Evolutionary conservation across 2,888 invertebrate genomes (phyloP).

Genomic region (Crematogaster levior): DNA sequence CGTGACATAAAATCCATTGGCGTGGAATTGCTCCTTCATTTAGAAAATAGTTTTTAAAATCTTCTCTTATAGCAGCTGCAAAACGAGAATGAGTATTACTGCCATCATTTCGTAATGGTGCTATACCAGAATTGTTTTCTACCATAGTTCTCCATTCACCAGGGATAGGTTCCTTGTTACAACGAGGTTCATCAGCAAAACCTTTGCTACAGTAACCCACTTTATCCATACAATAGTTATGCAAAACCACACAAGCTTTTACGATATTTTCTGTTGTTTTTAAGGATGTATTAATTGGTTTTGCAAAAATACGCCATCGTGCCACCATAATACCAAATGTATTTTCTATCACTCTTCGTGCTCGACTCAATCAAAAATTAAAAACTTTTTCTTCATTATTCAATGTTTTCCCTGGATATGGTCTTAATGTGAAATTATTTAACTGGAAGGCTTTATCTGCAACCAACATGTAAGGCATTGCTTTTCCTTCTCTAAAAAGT

Average conservation of each 20-base stretch:
- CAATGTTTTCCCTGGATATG: slow-evolving; percentile 15
- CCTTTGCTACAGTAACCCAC: background rate
- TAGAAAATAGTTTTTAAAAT: slow-evolving; percentile 10
- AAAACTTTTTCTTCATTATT: slow-evolving; percentile 43
- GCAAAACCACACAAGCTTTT: slow-evolving; percentile 56
- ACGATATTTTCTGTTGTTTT: slow-evolving; percentile 44
- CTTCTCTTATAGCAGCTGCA: background rate
- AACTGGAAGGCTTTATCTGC: slow-evolving; percentile 1
- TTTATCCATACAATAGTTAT: slow-evolving; percentile 54
- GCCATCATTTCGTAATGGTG: background rate
- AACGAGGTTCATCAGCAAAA: slow-evolving; percentile 12
- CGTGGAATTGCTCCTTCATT: slow-evolving; percentile 3
- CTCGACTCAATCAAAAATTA: slow-evolving; percentile 60
- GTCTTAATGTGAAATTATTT: background rate
- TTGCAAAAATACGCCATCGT: slow-evolving; percentile 58
- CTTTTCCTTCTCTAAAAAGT: background rate
- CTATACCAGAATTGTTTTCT: background rate
- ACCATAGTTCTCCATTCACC: background rate
- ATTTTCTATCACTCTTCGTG: slow-evolving; percentile 60
- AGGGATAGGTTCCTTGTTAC: background rate
- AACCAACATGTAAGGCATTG: slow-evolving; percentile 1
- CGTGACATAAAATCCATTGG: background rate
- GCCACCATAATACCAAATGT: slow-evolving; percentile 61
- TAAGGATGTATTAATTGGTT: slow-evolving; percentile 44
- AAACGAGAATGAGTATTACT: slow-evolving; percentile 12